A percentile compares a stretch with the other conserved stretches of the same genome.
Evolutionary conservation across 1,140 invertebrate species (phyloP).

Genomic region (Nephila pilipes): DNA sequence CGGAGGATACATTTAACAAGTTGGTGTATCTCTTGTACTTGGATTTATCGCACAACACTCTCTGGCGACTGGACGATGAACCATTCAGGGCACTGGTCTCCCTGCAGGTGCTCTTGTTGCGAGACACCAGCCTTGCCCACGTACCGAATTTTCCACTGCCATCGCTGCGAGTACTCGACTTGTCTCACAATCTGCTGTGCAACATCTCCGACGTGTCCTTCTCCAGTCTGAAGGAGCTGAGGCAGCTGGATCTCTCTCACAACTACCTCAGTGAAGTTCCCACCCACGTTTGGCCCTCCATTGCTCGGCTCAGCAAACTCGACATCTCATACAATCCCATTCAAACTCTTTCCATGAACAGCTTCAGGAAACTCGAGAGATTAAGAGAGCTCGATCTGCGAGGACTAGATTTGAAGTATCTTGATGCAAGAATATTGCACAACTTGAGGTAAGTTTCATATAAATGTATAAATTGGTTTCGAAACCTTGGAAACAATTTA

Average conservation of each 20-base stretch:
- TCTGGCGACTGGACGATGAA: constrained; percentile 80
- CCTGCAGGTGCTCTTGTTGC: constrained; percentile 58
- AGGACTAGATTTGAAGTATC: constrained; percentile 76
- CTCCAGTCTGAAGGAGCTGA: constrained; percentile 65
- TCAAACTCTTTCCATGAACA: constrained; percentile 72
- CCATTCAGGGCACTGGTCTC: constrained; percentile 51
- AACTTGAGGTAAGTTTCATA: constrained; percentile 74
- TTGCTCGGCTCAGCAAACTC: constrained; percentile 65
- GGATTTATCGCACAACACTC: constrained; percentile 88
- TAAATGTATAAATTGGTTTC: too few species aligned
- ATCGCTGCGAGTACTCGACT: constrained; percentile 66
- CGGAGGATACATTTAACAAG: constrained; percentile 87
- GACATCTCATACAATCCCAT: constrained; percentile 78
- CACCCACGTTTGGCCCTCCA: constrained; percentile 76
- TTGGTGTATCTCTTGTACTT: constrained; percentile 88
- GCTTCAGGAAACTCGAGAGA: constrained; percentile 76
- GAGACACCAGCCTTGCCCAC: constrained; percentile 50
- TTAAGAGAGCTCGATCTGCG: constrained; percentile 78
- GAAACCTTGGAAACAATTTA: too few species aligned
- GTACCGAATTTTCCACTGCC: constrained; percentile 73
- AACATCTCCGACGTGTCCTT: constrained; percentile 73
- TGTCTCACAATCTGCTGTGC: constrained; percentile 75
- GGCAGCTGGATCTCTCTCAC: constrained; percentile 77
- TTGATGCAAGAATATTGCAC: constrained; percentile 78
- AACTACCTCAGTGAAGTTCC: constrained; percentile 78